A percentile compares a stretch with the other conserved stretches of the same genome.
Conservation (phyloP, 1,140 invertebrate genomes). For the Lutraria rhynchaena region DNA sequence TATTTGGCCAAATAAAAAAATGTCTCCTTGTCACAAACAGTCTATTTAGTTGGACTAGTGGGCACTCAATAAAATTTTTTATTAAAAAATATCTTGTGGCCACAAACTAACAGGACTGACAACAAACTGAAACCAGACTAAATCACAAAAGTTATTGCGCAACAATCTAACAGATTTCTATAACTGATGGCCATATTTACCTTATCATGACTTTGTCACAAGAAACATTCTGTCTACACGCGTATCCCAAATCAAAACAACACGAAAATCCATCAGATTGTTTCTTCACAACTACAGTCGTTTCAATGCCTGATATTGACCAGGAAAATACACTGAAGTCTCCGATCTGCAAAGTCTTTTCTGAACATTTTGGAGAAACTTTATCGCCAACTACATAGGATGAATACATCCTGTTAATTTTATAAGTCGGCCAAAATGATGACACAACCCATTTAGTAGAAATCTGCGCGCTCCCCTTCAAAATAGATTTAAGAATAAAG, state of each 20-base stretch:
- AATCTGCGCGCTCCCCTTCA: neutral
- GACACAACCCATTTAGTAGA: neutral
- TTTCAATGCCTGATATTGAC: constrained; percentile 74
- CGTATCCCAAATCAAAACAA: constrained; percentile 74
- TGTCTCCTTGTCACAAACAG: too few species aligned
- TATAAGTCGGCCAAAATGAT: neutral
- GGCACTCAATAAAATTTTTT: too few species aligned
- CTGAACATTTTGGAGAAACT: neutral
- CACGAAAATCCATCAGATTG: constrained; percentile 54
- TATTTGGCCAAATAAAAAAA: too few species aligned
- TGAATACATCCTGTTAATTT: neutral
- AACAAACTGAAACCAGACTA: too few species aligned
- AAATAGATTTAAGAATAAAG: neutral
- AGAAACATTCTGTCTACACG: constrained; percentile 65
- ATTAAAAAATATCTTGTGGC: too few species aligned
- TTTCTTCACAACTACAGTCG: constrained; percentile 68
- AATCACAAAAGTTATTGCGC: too few species aligned
- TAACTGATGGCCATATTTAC: too few species aligned
- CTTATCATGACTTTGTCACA: constrained; percentile 73
- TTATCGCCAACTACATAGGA: neutral
- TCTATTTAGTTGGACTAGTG: too few species aligned
- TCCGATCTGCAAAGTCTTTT: constrained; percentile 60
- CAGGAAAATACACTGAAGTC: constrained; percentile 68
- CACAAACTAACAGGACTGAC: too few species aligned
- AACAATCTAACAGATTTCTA: too few species aligned